Evolutionary conservation across 2,797 vertebrate species (phyloP).

Genomic region (Falco concolor): DNA sequence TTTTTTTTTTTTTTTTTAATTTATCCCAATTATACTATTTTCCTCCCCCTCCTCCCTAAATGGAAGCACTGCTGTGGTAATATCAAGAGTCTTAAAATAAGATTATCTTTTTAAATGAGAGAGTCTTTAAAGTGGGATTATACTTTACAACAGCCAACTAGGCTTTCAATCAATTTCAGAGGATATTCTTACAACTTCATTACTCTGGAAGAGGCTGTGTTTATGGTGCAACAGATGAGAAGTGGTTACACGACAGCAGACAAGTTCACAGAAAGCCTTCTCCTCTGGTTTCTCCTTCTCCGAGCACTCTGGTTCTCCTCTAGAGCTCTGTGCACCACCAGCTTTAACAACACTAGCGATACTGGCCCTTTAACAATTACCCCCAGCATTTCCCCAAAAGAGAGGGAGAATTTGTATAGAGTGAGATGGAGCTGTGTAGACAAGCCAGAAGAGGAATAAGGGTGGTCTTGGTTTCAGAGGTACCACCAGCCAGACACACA

Average conservation of each 20-base stretch:
- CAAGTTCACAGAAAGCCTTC: background rate
- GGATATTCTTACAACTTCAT: background rate
- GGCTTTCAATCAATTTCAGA: background rate
- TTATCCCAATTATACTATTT: background rate
- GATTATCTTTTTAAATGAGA: slow-evolving; percentile 33
- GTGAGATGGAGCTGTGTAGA: background rate
- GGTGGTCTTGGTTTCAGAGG: background rate
- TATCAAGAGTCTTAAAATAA: slow-evolving; percentile 37
- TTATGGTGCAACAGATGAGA: background rate
- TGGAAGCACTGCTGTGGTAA: background rate
- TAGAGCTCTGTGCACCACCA: background rate
- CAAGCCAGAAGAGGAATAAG: background rate
- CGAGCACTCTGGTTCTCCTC: background rate
- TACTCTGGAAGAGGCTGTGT: background rate
- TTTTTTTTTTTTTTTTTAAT: background rate
- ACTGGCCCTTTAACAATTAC: background rate
- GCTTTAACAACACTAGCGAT: background rate
- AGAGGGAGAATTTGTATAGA: background rate
- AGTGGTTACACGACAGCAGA: background rate
- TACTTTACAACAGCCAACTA: background rate
- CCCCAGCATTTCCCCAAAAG: background rate
- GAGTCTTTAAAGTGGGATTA: slow-evolving; percentile 26
- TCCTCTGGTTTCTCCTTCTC: background rate
- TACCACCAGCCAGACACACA: background rate
- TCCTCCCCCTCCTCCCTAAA: background rate